These are phyloP conservation scores for Antechinus flavipes DNA, from an alignment of 2,113 vertebrate genomes.

Conservation along the genomic window DNA sequence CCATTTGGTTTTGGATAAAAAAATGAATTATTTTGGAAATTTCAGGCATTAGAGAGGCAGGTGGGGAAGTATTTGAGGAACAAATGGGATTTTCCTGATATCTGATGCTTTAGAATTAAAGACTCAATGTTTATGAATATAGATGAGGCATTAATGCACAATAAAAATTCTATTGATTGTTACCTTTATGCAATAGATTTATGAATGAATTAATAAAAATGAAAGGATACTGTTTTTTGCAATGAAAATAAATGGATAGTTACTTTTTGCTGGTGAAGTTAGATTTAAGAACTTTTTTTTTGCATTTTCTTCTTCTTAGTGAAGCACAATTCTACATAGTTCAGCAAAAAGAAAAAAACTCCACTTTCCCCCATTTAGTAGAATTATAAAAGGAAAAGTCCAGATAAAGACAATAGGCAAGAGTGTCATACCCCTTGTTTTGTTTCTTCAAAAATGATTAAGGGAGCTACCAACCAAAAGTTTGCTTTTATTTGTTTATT, in stretches of 20 bases:
- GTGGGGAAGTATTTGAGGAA: not conserved
- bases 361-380: not conserved
- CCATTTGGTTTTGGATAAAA: not conserved
- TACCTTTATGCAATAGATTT: not conserved
- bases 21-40: slow-evolving; percentile 27
- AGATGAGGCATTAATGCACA: not conserved
- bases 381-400: not conserved
- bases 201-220: not conserved
- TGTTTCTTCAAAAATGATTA: not conserved
- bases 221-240: not conserved
- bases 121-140: not conserved
- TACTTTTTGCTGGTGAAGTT: not conserved
- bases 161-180: not conserved
- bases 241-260: not conserved
- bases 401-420: not conserved
- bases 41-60: not conserved
- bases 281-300: not conserved
- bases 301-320: not conserved
- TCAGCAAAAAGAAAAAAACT: not conserved
- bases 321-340: not conserved
- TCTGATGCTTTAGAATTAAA: not conserved
- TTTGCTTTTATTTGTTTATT: not conserved
- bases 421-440: not conserved
- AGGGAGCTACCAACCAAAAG: not conserved
- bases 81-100: not conserved